Evolutionary conservation across 2,888 invertebrate species (phyloP).

Genomic region (Lasioglossum vierecki): DNA sequence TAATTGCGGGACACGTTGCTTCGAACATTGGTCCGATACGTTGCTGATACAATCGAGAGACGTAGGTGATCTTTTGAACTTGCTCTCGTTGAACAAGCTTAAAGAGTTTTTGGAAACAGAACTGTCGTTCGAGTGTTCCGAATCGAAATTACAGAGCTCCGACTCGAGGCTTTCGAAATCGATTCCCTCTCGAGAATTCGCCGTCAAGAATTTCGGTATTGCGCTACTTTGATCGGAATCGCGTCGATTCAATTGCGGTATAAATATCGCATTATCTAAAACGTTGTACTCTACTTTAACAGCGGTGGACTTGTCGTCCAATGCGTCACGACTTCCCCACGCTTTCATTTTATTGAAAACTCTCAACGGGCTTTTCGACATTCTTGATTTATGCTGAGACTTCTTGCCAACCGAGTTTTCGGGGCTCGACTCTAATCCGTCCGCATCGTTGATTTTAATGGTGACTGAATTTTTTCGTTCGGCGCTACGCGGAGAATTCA

Average conservation of each 20-base stretch:
- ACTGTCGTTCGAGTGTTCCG: conserved; percentile 79
- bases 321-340: conserved; percentile 81
- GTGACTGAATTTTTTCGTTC: conserved; percentile 79
- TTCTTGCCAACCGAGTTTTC: conserved; percentile 78
- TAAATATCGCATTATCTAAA: conserved; percentile 74
- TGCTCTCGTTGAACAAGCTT: conserved; percentile 70
- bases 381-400: conserved; percentile 77
- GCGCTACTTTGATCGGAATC: conserved; percentile 66
- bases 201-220: conserved; percentile 78
- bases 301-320: conserved; percentile 73
- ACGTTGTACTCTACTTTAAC: conserved; percentile 78
- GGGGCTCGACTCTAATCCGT: conserved; percentile 80
- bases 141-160: conserved; percentile 78
- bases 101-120: conserved; percentile 77
- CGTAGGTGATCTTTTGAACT: conserved; percentile 70
- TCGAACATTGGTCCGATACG: conserved; percentile 66
- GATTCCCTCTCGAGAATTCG: conserved; percentile 82
- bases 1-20: conserved; percentile 65
- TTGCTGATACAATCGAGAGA: conserved; percentile 67
- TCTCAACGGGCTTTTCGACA: conserved; percentile 81
- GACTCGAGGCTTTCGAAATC: conserved; percentile 81
- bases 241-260: conserved; percentile 72
- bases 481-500: conserved; percentile 74
- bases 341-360: conserved; percentile 79
- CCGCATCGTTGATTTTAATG: conserved; percentile 77